Evolutionary conservation across 2,888 invertebrate genomes (phyloP), one percentile per base, ranked within the genome.

Genomic region (Apamea crenata): DNA sequence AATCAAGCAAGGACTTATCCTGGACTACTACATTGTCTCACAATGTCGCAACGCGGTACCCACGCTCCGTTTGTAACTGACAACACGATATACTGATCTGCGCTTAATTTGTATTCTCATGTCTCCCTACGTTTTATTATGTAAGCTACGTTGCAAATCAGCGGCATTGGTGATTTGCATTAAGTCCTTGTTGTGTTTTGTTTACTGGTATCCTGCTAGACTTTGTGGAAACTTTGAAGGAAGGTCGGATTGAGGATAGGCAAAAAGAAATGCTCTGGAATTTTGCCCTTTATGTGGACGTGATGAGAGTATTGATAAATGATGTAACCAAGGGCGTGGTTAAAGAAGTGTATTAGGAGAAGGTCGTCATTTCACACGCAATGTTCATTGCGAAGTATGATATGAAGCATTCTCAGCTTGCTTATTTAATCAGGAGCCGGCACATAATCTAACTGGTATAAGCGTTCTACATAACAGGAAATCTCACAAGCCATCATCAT

Each of bases 131-230:
- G 77, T 80, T 90, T 89, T 89, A 91, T 94, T 95, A 94, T 95
- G 94, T 93, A 94, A 95, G 91, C 92, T 88, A 87, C 92, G 93
- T 93, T 93, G 92, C 93, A 91, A 92, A 93, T 92, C 91, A 90
- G 80, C 91, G 90, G 90, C 93, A 92, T 92, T 93, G 91, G 89
- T 82, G 82, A 93, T 94, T 93, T 91, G 86, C 93, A 92, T 93
- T 89, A 87, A 86, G 90, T 91, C 90, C 91, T 91, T 88, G 85
- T 86, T 88, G 82, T 88, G 81, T 77, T 83, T 86, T 88, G 86
- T 89, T 89, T 79, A 79, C 81, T 79, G n/a, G 71, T 66, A 74
- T 81, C 77, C 80, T 80, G 56, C 66, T 82, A 79, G 84, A 86
- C 85, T 78, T 81, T 79, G 78, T 85, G 86, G 86, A 79, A 81